Evolutionary conservation across 1,140 invertebrate species (phyloP), one percentile per base, ranked within the genome.

Genomic region (Bombus polaris): DNA sequence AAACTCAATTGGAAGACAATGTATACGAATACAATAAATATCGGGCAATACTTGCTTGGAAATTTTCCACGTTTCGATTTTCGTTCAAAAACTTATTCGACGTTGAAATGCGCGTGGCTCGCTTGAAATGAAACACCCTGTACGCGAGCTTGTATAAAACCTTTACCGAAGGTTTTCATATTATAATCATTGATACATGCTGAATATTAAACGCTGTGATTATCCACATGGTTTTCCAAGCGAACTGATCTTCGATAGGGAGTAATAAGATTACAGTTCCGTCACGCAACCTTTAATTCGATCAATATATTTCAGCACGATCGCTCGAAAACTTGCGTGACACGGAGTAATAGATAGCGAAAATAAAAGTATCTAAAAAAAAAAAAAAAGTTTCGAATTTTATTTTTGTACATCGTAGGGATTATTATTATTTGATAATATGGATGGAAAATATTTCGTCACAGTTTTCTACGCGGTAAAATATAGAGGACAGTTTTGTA

Each of bases 401-500:
- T 85, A 85, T 85, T 80, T 85, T 85, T 85, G 4, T 85, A 80
- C 37, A 53, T 28, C n/a, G 18, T 80, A 80, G 53, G 13, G 65
- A 22, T 44, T 37, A 57, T 70, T 57, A 77, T 42, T 42, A 25
- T 72, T 79, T 37, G 25, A 8, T 44, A 22, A 42, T 2, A 18
- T 1, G 6, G 8, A 0, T 13, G 28, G 28, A 3, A 22, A 44
- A n/a, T 76, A 42, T 44, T 72, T 72, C 42, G 13, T 13, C 37
- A 72, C 25, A 39, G 2, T 77, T 62, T 57, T 39, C 8, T 37
- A 44, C 13, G 4, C 6, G 13, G 59, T 15, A 32, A 18, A 59
- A 42, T 73, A 28, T 73, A 73, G 10, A n/a, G 28, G 15, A 32
- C 15, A 74, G 15, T 47, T 44, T 65, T 15, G 0, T 22, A 10